Base-by-base conservation (phyloP, 2,888 invertebrate genomes). In the Pelosia muscerda region DNA sequence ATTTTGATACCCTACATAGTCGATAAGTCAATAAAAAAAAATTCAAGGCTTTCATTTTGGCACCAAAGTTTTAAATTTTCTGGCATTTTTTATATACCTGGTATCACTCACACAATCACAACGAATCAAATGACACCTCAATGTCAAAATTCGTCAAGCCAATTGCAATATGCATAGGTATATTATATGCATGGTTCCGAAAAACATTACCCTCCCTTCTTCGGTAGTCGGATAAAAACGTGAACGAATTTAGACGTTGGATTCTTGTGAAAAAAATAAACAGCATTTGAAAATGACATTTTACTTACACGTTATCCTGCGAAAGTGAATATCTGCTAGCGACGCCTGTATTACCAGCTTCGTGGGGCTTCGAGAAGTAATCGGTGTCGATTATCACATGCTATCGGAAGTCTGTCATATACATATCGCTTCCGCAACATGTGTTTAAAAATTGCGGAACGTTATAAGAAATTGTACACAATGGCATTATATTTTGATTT, bases 391-490 rank as follows among this genome's bases (percentile, higher is more conserved):
- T 92, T 91, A 92, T 90, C 89, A 90, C 86, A 80, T 86, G 90
- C 88, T 93, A 93, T 94, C 92, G 94, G 94, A 93, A 94, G 94
- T 94, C 90, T 93, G 93, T 92, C 91, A 85, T 81, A 76, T 77
- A 77, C 82, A 85, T 78, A 79, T 85, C 86, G 82, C 84, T 87
- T 92, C 90, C 92, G 91, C 89, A 87, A 89, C 94, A 94, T 93
- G 81, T 92, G 94, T 88, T 91, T 87, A 87, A 89, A 85, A 91
- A 88, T 88, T 86, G 81, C 80, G 81, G 84, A 82, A 84, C 83
- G 73, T 68, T 69, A 69, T 65, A 68, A 84, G 73, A 78, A 72
- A 34, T 63, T 83, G 75, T 73, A 85, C 82, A 83, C 65, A 57
- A 19, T 57, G n/a, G 26, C 23, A 55, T 67, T 25, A 55, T 57